Conservation (phyloP, 2,113 vertebrate species). For the Dipodomys spectabilis region DNA sequence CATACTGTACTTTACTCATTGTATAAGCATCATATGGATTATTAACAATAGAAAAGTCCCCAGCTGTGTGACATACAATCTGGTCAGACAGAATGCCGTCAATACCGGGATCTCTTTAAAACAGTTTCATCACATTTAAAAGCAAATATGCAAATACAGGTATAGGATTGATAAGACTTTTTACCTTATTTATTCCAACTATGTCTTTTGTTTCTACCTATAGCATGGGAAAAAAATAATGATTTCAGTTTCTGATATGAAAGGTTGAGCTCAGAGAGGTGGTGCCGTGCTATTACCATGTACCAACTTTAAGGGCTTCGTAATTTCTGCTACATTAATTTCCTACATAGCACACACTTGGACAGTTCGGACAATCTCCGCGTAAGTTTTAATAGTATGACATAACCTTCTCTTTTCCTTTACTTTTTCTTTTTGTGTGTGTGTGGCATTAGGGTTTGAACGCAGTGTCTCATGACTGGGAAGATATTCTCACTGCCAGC, state of each 20-base stretch:
- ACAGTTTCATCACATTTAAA: background rate
- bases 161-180: background rate
- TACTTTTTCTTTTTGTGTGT: too few relatives aligned
- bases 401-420: slow-evolving; percentile 25
- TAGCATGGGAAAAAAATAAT: background rate
- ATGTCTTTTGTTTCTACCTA: background rate
- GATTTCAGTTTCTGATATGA: background rate
- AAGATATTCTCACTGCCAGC: too few relatives aligned
- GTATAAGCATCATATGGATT: background rate
- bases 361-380: slow-evolving; percentile 45
- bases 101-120: background rate
- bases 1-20: background rate
- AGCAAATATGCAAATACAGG: background rate
- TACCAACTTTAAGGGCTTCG: background rate
- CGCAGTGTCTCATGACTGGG: too few relatives aligned
- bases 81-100: background rate
- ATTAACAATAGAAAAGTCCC: background rate
- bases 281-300: background rate
- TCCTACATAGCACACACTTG: background rate
- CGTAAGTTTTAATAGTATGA: background rate
- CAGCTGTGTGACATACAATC: background rate
- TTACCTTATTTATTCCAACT: background rate
- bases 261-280: background rate
- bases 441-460: too few relatives aligned
- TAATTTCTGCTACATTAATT: background rate